Conservation (phyloP, 37 sponge, comb jelly and placozoan species). For the Aplysina aerophoba region DNA sequence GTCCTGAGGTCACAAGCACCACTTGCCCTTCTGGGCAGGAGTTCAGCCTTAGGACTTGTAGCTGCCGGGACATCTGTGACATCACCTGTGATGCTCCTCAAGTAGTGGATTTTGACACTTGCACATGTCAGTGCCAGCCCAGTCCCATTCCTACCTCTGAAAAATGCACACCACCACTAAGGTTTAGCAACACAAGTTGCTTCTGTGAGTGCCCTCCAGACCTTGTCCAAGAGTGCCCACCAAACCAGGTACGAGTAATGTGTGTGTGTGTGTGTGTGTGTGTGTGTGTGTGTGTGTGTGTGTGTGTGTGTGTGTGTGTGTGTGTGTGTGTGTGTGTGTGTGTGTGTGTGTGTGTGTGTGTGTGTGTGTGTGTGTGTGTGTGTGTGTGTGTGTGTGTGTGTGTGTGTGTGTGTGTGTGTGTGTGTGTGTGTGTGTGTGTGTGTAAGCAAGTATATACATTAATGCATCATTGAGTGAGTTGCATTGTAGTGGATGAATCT, state of each 20-base stretch:
- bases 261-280: background rate
- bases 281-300: conserved; percentile 5
- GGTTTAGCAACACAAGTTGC: background rate
- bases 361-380: conserved; percentile 14
- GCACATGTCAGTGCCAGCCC: conserved; percentile 21
- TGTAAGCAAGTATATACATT: background rate
- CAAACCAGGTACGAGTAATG: background rate
- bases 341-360: conserved; percentile 21
- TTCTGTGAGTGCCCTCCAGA: conserved; percentile 15
- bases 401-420: conserved; percentile 30
- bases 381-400: conserved; percentile 30
- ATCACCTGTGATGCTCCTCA: background rate
- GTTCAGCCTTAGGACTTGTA: background rate
- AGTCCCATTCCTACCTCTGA: background rate
- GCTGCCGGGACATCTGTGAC: background rate
- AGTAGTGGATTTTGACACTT: background rate
- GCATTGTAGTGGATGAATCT: background rate
- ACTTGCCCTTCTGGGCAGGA: conserved; percentile 17
- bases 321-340: conserved; percentile 20
- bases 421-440: conserved; percentile 30
- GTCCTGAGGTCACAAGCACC: background rate
- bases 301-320: conserved; percentile 21
- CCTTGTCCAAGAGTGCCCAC: background rate
- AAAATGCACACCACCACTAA: background rate
- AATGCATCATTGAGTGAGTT: background rate